Evolutionary conservation across 1,140 invertebrate genomes (phyloP), one percentile per base, ranked within the genome.

Genomic region (Parasteatoda tepidariorum): DNA sequence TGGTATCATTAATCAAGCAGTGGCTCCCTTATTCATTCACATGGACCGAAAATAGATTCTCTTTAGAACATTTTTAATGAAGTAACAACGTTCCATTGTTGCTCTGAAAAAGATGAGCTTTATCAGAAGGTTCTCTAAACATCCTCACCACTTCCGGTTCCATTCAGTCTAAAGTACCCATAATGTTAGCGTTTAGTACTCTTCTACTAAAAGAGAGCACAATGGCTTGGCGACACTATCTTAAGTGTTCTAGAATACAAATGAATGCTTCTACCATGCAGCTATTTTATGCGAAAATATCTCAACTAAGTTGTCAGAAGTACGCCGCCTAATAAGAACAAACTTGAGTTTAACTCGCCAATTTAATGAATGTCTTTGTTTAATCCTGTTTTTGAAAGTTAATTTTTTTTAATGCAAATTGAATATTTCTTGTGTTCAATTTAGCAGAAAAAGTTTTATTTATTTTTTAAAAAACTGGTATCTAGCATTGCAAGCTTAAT

Each of bases 181-280:
- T 79, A 67, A 79, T 68, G 66, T 59, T 31, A 34, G 30, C 76
- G 48, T 66, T 78, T 78, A 78, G 59, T 66, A 24, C 34, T 68
- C 76, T 57, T 79, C 68, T 68, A 55, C 33, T 2, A 24, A 33
- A 30, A 26, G 57, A 22, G 28, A n/a, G 76, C 31, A 79, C 64
- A 79, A 79, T 57, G 31, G n/a, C n/a, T n/a, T n/a, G n/a, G 41
- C n/a, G 54, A 34, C 76, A 26, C 76, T 79, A 79, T 79, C 76
- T 79, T 24, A 55, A 79, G 76, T 57, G 62, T 34, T 26, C 48
- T 34, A 13, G 76, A 79, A 79, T 79, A 68, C 66, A 79, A 79
- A 79, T 79, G 62, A 76, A 55, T 4, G 9, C 33, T 48, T 24
- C 30, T 26, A 48, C 33, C 24, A 48, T 15, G 18, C 54, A 18